Evolutionary conservation across 2,797 vertebrate species (phyloP), one percentile per base, ranked within the genome.

Genomic region (Manis crassicaudata): DNA sequence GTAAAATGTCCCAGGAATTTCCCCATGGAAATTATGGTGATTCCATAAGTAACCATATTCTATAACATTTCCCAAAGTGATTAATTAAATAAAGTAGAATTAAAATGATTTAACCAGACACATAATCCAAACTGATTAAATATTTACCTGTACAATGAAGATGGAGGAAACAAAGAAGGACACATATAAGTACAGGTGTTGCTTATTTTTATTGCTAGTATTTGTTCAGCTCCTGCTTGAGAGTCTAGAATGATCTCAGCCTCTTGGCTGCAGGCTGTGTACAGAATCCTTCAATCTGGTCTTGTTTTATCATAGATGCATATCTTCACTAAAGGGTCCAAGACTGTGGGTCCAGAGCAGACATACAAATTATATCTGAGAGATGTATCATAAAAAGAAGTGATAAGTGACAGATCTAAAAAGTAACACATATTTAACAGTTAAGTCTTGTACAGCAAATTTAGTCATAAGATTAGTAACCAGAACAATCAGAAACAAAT

Each of bases 41-140:
- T 84, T 86, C 88, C 35, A 7, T 6, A 63, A 94, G 37, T 10
- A 10, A 4, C 4, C 14, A 70, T 54, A 80, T 32, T 79, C 9
- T 2, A 43, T 43, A 94, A 73, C 20, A 79, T 87, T 91, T 65
- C 11, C 17, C 17, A 68, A 93, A 88, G 27, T 82, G 13, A 83
- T 50, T 90, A 72, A 46, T n/a, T 93, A 72, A 97, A 84, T 40
- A 56, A 86, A 80, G 35, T 87, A 73, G 91, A 97, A 89, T 23
- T 29, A 54, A 92, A 95, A 80, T 81, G n/a, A 93, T 62, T 90
- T 90, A 79, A 72, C 25, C 56, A 65, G 25, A 62, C 25, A 60
- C 11, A 77, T 35, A 84, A 75, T 35, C 23, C 8, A 65, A 96
- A 85, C 11, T 46, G 58, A 93, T 63, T 60, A 90, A 68, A 62